Conservation (phyloP, 1,140 invertebrate species). For the Nylanderia fulva region DNA sequence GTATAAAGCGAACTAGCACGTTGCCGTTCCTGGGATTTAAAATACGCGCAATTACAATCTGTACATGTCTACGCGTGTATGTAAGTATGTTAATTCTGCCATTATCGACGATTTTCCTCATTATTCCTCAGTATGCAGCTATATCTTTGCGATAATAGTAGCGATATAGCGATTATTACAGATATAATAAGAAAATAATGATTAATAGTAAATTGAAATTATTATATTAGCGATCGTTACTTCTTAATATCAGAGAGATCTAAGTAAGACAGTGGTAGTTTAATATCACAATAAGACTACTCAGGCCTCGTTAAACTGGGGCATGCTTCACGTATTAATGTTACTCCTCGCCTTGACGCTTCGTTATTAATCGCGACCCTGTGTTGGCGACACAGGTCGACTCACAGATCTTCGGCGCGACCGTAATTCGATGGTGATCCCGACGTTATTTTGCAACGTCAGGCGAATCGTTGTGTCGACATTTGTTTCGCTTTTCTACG, state of each 20-base stretch:
- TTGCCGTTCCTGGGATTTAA: conserved; percentile 40
- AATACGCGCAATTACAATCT: conserved; percentile 66
- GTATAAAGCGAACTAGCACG: conserved; percentile 35
- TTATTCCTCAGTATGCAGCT: conserved; percentile 68
- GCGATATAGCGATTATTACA: conserved; percentile 70
- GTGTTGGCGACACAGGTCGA: conserved; percentile 51
- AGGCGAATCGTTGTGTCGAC: conserved; percentile 58
- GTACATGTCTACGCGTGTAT: conserved; percentile 66
- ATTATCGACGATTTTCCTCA: conserved; percentile 55
- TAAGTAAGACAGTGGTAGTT: conserved; percentile 86
- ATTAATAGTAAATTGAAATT: conserved; percentile 76
- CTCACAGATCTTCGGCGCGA: conserved; percentile 55
- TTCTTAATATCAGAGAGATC: conserved; percentile 86
- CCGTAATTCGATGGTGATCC: conserved; percentile 63
- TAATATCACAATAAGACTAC: conserved; percentile 87
- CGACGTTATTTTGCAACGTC: conserved; percentile 40
- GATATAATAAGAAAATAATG: conserved; percentile 73
- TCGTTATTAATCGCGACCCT: conserved; percentile 69
- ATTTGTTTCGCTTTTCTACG: conserved; percentile 10
- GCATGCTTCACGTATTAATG: conserved; percentile 71
- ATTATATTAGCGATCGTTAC: conserved; percentile 80
- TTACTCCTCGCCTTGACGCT: conserved; percentile 66
- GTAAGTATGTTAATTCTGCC: conserved; percentile 65
- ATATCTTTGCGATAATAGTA: conserved; percentile 66
- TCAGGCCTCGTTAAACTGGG: conserved; percentile 85